Conservation (phyloP, 92 coral and sea anemone genomes). For the Zoanthus sociatus region DNA sequence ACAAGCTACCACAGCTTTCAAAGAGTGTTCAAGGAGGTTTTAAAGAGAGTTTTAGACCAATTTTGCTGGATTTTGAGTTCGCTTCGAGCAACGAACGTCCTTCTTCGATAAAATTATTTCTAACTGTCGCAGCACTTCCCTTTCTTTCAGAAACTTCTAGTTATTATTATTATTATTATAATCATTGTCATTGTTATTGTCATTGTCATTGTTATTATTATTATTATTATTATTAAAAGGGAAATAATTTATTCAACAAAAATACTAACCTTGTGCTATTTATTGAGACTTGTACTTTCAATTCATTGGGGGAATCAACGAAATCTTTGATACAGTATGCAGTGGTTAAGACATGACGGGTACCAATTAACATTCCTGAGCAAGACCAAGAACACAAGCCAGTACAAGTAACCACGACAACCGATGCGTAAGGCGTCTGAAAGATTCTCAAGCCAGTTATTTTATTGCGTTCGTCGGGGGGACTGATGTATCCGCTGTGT, state of each 20-base stretch:
- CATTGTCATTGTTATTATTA: no score
- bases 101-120: no score
- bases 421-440: slow-evolving; percentile 32
- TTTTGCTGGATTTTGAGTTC: no score
- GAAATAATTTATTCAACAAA: neutral
- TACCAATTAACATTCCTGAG: slow-evolving; percentile 36
- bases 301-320: neutral
- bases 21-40: no score
- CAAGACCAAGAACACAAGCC: slow-evolving; percentile 12
- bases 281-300: slow-evolving; percentile 9
- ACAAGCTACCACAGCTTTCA: no score
- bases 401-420: slow-evolving; percentile 35
- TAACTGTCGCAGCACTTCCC: no score
- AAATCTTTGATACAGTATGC: slow-evolving; percentile 8
- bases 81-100: no score
- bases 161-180: no score
- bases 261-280: slow-evolving; percentile 25
- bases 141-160: no score
- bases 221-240: neutral
- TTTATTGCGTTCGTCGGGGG: neutral
- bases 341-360: slow-evolving; percentile 29
- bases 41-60: no score
- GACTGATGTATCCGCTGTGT: slow-evolving; percentile 8
- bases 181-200: no score
- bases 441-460: neutral